Percentiles rank a stretch among this genome's conserved stretches.
Conservation (phyloP, 2,797 vertebrate genomes). For the Ptychadena robeensis region DNA sequence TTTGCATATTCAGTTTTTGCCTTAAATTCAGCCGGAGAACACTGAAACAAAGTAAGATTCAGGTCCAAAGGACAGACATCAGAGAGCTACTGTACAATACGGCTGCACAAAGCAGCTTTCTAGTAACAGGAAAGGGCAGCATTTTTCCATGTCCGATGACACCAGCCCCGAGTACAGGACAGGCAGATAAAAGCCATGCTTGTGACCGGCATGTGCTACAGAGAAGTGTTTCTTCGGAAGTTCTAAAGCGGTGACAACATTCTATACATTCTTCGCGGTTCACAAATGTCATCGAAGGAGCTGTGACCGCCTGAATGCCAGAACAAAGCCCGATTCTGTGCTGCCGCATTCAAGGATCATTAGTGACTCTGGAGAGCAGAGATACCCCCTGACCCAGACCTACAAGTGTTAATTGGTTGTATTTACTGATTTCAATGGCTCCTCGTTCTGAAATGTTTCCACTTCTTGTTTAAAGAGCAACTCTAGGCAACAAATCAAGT, state of each 20-base stretch:
- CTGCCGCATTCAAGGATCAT: conserved; percentile 67
- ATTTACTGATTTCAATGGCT: too few species aligned
- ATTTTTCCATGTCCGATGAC: conserved; percentile 70
- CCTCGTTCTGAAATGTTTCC: too few species aligned
- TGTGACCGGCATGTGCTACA: conserved; percentile 79
- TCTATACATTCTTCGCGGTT: conserved; percentile 91
- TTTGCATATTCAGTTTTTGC: too few species aligned
- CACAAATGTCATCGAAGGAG: conserved; percentile 78
- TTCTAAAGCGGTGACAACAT: conserved; percentile 92
- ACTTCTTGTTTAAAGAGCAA: too few species aligned
- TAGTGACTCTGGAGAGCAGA: conserved; percentile 66
- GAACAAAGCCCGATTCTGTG: conserved; percentile 72
- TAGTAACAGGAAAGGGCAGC: conserved; percentile 51
- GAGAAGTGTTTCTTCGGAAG: conserved; percentile 80
- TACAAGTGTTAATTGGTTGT: too few species aligned
- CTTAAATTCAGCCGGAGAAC: too few species aligned
- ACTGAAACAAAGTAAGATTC: background rate
- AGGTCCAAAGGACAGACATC: background rate
- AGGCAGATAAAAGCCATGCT: conserved; percentile 74
- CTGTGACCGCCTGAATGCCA: conserved; percentile 68
- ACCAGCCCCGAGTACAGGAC: conserved; percentile 71
- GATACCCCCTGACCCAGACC: conserved; percentile 61
- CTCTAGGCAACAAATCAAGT: too few species aligned
- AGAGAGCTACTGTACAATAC: background rate
- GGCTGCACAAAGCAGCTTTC: background rate